These are phyloP conservation scores for Junco hyemalis DNA, from an alignment of 2,113 vertebrate species.

Conservation along the genomic window DNA sequence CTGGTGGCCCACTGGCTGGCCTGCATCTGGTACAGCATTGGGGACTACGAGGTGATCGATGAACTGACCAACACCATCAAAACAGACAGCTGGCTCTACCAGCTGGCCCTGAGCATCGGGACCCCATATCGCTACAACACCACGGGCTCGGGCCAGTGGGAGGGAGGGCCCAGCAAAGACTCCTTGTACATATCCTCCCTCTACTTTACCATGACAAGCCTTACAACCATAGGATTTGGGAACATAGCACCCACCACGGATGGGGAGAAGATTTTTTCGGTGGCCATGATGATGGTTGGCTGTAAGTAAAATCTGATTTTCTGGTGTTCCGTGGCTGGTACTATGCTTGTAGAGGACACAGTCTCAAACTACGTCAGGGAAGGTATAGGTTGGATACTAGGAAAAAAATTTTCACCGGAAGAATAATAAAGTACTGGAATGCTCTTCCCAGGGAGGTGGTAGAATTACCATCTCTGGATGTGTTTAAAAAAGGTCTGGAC, in stretches of 20 bases:
- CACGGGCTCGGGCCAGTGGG: slow-evolving; percentile 91
- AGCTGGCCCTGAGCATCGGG: slow-evolving; percentile 91
- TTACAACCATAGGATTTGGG: slow-evolving; percentile 97
- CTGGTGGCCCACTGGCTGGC: slow-evolving; percentile 97
- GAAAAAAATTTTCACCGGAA: no score
- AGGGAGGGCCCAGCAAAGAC: slow-evolving; percentile 95
- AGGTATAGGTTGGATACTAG: no score
- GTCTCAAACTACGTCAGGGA: no score
- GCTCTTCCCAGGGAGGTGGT: no score
- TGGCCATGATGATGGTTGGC: slow-evolving; percentile 99
- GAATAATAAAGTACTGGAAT: no score
- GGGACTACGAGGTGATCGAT: slow-evolving; percentile 96
- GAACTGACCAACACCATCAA: slow-evolving; percentile 93
- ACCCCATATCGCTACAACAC: slow-evolving; percentile 92
- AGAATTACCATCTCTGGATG: no score
- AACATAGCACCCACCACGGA: slow-evolving; percentile 96
- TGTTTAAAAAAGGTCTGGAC: no score
- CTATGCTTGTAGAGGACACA: not conserved
- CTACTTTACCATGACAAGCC: slow-evolving; percentile 99
- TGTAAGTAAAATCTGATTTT: slow-evolving; percentile 82
- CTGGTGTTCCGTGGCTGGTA: not conserved
- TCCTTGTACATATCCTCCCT: slow-evolving; percentile 96
- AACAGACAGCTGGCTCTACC: slow-evolving; percentile 96
- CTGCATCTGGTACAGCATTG: slow-evolving; percentile 99
- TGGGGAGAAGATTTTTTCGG: slow-evolving; percentile 97